Evolutionary conservation across 2,113 vertebrate species (phyloP).

Genomic region (Odontophorus gujanensis): DNA sequence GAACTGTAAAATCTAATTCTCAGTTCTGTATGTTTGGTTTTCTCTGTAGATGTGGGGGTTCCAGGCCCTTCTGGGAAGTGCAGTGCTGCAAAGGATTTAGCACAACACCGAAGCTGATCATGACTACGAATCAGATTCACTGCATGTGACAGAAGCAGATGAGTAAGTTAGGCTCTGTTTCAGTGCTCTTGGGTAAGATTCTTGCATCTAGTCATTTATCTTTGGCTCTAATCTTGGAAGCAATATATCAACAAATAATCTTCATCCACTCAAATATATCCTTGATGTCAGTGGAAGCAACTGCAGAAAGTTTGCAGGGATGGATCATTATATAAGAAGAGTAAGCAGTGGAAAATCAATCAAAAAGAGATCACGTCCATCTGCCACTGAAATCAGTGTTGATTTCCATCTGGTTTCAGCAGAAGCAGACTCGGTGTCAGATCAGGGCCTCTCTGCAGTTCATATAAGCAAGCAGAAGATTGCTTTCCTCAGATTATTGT

Average conservation of each 20-base stretch:
- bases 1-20: not conserved
- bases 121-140: not conserved
- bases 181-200: not conserved
- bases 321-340: not conserved
- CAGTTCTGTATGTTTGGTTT: slow-evolving; percentile 17
- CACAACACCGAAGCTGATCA: not conserved
- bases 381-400: not conserved
- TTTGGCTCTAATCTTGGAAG: not conserved
- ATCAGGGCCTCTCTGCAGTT: not conserved
- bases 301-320: not conserved
- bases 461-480: not conserved
- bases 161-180: not conserved
- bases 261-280: not conserved
- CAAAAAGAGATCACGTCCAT: not conserved
- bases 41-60: not conserved
- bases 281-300: not conserved
- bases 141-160: not conserved
- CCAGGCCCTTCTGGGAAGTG: not conserved
- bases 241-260: not conserved
- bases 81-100: not conserved
- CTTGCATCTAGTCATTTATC: not conserved
- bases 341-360: not conserved
- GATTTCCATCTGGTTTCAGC: not conserved
- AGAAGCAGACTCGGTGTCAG: not conserved
- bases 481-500: not conserved